Percentiles rank a stretch among this genome's conserved stretches.
Evolutionary conservation across 2,888 invertebrate species (phyloP).

Genomic region (Bombylius discolor): DNA sequence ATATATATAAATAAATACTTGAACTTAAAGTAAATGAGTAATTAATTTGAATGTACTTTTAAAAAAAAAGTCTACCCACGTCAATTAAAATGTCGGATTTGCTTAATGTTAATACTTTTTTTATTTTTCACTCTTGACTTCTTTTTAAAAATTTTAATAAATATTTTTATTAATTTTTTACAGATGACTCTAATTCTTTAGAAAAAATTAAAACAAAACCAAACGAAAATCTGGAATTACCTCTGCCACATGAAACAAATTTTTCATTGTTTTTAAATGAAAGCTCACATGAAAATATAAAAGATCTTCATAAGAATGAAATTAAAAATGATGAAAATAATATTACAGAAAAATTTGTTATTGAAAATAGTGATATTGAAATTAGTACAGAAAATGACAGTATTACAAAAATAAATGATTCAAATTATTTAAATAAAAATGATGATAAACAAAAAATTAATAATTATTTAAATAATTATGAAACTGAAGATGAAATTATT

Average conservation of each 20-base stretch:
- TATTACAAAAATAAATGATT: not conserved
- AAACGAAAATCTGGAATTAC: constrained; percentile 1
- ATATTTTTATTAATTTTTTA: constrained; percentile 1
- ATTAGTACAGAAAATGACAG: not conserved
- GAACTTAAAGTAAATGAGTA: not conserved
- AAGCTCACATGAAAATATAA: not conserved
- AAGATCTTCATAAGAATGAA: not conserved
- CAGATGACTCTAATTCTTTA: not conserved
- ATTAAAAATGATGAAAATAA: not conserved
- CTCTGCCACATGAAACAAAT: not conserved
- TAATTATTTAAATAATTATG: not conserved
- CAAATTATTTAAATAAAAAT: too few relatives aligned
- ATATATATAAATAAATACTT: not conserved
- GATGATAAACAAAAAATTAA: not conserved
- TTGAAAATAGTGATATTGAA: not conserved
- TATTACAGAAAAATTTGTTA: not conserved
- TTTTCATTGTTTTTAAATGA: not conserved
- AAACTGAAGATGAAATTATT: not conserved
- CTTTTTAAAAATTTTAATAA: too few relatives aligned
- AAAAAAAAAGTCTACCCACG: too few relatives aligned
- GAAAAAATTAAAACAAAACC: not conserved
- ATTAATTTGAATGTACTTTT: too few relatives aligned
- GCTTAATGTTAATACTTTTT: too few relatives aligned
- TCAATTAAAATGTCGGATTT: too few relatives aligned
- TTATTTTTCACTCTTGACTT: too few relatives aligned